These are phyloP conservation scores for Spisula subtruncata DNA, from an alignment of 2,888 invertebrate species.

Conservation along the genomic window DNA sequence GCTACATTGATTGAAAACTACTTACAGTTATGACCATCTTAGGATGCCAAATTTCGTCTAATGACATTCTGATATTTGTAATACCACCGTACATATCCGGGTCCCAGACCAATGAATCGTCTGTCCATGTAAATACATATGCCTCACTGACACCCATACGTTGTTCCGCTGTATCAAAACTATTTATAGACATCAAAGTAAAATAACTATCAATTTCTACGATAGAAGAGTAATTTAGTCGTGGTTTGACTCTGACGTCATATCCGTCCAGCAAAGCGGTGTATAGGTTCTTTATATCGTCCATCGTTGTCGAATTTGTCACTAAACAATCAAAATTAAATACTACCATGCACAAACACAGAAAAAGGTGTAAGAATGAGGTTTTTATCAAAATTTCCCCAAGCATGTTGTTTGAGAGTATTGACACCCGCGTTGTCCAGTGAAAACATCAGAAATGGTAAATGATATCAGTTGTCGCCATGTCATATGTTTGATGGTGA, in stretches of 20 bases:
- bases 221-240: not conserved
- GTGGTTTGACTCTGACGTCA: constrained; percentile 11
- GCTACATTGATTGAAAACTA: not conserved
- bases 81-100: not conserved
- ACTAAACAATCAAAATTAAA: not conserved
- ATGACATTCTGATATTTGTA: not conserved
- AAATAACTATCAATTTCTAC: not conserved
- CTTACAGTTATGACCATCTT: not conserved
- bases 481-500: no score
- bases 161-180: constrained; percentile 18
- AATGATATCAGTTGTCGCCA: no score
- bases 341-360: no score
- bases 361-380: no score
- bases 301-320: not conserved
- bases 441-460: no score
- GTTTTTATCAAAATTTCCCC: no score
- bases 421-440: no score
- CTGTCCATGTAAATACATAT: constrained; percentile 8
- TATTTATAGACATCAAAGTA: not conserved
- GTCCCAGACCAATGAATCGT: constrained; percentile 10
- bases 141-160: not conserved
- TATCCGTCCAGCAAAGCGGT: not conserved
- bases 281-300: not conserved
- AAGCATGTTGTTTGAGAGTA: no score
- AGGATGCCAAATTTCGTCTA: constrained; percentile 13